Conservation (phyloP, 1,140 invertebrate genomes). For the Zaprionus lachaisei region DNA sequence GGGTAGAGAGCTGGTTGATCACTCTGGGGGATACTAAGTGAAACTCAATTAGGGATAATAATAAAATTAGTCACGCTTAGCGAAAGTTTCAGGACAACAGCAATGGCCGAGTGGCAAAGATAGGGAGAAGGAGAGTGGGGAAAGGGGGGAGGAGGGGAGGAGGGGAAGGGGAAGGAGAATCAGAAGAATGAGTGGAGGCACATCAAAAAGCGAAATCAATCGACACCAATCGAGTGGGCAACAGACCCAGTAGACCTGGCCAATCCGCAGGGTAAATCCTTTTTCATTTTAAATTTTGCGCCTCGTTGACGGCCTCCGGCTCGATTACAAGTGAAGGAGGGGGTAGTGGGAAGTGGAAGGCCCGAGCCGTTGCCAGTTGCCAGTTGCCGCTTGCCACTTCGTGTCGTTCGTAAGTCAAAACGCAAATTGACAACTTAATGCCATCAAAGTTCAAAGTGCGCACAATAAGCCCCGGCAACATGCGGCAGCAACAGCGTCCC, state of each 20-base stretch:
- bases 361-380: no score
- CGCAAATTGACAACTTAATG: slow-evolving; percentile 81
- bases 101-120: background rate
- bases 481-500: slow-evolving; percentile 26
- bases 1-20: background rate
- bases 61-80: slow-evolving; percentile 14
- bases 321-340: background rate
- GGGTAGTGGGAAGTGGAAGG: background rate
- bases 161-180: no score
- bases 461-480: slow-evolving; percentile 45
- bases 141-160: background rate
- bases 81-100: background rate
- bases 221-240: slow-evolving; percentile 12
- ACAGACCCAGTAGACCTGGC: background rate
- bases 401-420: slow-evolving; percentile 62
- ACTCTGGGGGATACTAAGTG: slow-evolving; percentile 11
- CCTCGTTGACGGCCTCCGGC: slow-evolving; percentile 12
- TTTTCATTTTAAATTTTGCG: slow-evolving; percentile 41
- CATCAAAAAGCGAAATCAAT: slow-evolving; percentile 30
- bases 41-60: slow-evolving; percentile 34
- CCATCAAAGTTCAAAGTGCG: slow-evolving; percentile 78
- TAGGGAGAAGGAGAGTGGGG: background rate
- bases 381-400: slow-evolving; percentile 19
- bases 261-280: slow-evolving; percentile 46
- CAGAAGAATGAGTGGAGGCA: background rate